These are phyloP conservation scores for Drosophila bifasciata DNA, from an alignment of 1,140 invertebrate species.

Conservation along the genomic window DNA sequence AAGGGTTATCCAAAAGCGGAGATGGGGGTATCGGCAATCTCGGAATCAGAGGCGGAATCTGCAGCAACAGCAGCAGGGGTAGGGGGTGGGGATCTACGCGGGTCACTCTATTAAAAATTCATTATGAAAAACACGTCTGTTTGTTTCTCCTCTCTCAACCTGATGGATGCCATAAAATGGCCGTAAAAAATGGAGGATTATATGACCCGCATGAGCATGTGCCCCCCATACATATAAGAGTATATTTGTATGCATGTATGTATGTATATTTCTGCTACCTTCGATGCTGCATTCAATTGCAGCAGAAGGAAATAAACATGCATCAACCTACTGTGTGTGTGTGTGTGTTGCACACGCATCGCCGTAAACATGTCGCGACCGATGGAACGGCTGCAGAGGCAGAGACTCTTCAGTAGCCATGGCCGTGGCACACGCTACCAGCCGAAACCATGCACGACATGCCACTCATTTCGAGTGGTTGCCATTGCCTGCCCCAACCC, in stretches of 20 bases:
- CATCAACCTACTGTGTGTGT: constrained; percentile 54
- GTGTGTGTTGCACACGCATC: constrained; percentile 48
- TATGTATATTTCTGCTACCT: constrained; percentile 1
- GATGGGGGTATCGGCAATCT: no score
- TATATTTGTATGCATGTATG: no score
- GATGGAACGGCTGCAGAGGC: constrained; percentile 5
- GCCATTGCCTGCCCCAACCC: background rate
- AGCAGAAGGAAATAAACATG: constrained; percentile 64
- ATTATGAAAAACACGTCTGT: constrained; percentile 75
- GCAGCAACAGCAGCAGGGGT: constrained; percentile 1
- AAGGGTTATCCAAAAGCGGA: no score
- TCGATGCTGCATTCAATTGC: constrained; percentile 59
- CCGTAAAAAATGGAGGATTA: constrained; percentile 61
- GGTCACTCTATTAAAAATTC: constrained; percentile 69
- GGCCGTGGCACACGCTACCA: constrained; percentile 50
- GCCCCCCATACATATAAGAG: background rate
- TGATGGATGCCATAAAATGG: constrained; percentile 38
- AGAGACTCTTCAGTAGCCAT: constrained; percentile 30
- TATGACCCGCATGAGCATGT: constrained; percentile 35
- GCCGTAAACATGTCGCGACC: constrained; percentile 64
- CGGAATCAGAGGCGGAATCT: constrained; percentile 11
- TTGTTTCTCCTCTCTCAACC: constrained; percentile 41
- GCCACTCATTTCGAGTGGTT: constrained; percentile 65
- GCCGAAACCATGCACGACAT: constrained; percentile 59
- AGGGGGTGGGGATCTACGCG: constrained; percentile 28